Conservation (phyloP, 2,888 invertebrate species). For the Punctoribates punctum region DNA sequence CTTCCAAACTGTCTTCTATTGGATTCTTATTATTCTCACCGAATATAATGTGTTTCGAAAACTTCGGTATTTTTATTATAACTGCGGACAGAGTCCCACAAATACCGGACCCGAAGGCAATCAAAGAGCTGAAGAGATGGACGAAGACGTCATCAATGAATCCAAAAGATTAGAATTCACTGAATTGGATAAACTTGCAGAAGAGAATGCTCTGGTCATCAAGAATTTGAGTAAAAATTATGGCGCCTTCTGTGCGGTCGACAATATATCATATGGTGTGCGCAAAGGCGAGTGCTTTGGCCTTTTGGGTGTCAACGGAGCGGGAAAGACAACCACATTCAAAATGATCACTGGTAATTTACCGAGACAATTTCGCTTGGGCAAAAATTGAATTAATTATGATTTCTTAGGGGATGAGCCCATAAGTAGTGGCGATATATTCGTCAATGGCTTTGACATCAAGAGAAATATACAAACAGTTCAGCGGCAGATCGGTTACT, state of each 20-base stretch:
- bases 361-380: too few relatives aligned
- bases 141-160: constrained; percentile 54
- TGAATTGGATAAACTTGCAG: constrained; percentile 43
- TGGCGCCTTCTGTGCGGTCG: constrained; percentile 60
- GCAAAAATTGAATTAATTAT: too few relatives aligned
- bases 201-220: constrained; percentile 59
- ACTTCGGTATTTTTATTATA: background rate
- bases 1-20: constrained; percentile 47
- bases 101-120: background rate
- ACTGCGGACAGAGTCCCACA: background rate
- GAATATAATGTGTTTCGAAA: constrained; percentile 45
- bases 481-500: constrained; percentile 70
- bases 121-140: constrained; percentile 44
- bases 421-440: constrained; percentile 55
- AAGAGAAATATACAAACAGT: constrained; percentile 50
- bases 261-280: constrained; percentile 66
- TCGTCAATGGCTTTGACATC: constrained; percentile 59
- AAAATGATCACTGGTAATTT: constrained; percentile 58
- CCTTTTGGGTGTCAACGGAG: constrained; percentile 59
- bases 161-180: constrained; percentile 51
- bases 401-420: constrained; percentile 51
- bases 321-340: constrained; percentile 60
- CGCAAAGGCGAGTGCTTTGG: constrained; percentile 57
- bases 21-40: constrained; percentile 43
- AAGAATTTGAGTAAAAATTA: constrained; percentile 63